Conservation (phyloP, 2,797 vertebrate genomes). For the Cyclura pinguis region DNA sequence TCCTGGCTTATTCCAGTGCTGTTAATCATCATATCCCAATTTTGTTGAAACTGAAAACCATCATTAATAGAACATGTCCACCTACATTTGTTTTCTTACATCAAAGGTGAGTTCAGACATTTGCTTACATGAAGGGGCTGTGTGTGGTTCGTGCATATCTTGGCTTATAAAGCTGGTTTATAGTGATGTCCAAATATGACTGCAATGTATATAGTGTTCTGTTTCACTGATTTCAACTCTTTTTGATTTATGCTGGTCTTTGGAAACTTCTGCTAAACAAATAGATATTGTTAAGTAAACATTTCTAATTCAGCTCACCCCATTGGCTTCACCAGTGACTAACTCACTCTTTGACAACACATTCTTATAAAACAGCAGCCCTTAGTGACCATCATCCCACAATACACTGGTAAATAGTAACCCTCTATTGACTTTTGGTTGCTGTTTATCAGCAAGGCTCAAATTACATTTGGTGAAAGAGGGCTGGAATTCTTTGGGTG, state of each 20-base stretch:
- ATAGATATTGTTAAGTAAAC: background rate
- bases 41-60: background rate
- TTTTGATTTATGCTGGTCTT: too few relatives aligned
- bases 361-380: background rate
- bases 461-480: conserved; percentile 47
- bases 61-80: background rate
- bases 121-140: background rate
- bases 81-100: background rate
- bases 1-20: background rate
- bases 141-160: background rate
- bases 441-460: conserved; percentile 37
- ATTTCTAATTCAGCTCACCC: background rate
- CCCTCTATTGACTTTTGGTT: conserved; percentile 15
- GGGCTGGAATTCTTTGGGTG: conserved; percentile 17
- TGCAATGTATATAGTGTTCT: background rate
- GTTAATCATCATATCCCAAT: background rate
- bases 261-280: background rate
- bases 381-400: conserved; percentile 2
- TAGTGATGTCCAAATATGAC: background rate
- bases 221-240: too few relatives aligned
- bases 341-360: background rate
- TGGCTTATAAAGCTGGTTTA: background rate
- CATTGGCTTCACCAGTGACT: conserved; percentile 10
- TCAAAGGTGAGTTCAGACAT: background rate
- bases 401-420: conserved; percentile 47